phyloP scores from a whole-genome alignment of 2,113 vertebrate genomes.

The Prolemur simus region DNA sequence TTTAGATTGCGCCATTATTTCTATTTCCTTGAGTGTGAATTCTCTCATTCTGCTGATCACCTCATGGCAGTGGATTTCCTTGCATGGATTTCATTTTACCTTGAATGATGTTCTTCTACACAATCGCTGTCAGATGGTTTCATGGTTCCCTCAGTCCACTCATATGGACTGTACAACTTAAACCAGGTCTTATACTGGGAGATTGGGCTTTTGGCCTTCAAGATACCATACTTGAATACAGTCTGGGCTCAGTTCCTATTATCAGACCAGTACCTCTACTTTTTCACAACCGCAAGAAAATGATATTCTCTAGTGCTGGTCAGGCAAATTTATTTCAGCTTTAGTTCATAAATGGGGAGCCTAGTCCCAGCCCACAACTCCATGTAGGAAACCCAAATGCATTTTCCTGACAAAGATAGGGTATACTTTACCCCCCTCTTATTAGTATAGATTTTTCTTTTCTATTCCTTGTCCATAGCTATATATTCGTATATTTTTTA shows the following conservation, averaged over 20 bases:
- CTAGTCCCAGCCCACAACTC: neutral
- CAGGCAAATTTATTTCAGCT: neutral
- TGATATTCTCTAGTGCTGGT: neutral
- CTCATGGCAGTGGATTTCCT: neutral
- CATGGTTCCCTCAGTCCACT: neutral
- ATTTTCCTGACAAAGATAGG: neutral
- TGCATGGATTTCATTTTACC: neutral
- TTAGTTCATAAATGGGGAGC: neutral
- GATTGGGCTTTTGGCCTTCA: neutral
- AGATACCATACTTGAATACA: neutral
- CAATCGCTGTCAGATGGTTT: neutral
- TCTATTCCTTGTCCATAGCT: neutral
- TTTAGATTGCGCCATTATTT: neutral
- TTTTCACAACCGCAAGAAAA: neutral
- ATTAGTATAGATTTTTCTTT: neutral
- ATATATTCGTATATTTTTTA: neutral
- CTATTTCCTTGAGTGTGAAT: neutral
- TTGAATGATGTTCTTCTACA: neutral
- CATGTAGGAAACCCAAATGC: neutral
- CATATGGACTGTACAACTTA: neutral
- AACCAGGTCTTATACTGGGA: neutral
- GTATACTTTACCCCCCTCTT: neutral
- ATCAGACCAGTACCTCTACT: neutral
- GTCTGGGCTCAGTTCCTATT: neutral
- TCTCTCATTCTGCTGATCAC: neutral